These are phyloP conservation scores for Ophioninae sp. DNA, from an alignment of 2,888 invertebrate species.

Conservation along the genomic window DNA sequence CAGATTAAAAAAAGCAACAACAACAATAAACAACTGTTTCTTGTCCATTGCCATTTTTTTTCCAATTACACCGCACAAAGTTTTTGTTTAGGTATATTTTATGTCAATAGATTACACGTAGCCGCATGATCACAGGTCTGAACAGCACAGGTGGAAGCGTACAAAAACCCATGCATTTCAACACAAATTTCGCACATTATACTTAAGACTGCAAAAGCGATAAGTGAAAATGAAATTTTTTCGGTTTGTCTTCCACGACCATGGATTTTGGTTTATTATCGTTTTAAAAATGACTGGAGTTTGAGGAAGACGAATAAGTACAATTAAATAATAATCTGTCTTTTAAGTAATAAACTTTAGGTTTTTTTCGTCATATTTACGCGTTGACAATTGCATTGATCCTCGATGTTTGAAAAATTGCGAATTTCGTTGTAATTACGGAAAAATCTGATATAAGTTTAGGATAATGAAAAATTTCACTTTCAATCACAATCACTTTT, in stretches of 20 bases:
- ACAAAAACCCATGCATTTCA: constrained; percentile 53
- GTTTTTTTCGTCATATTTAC: background rate
- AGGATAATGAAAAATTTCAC: constrained; percentile 14
- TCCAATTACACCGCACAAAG: constrained; percentile 55
- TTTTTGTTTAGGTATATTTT: constrained; percentile 40
- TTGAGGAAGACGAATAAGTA: no score
- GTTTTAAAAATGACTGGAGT: background rate
- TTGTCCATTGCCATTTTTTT: constrained; percentile 55
- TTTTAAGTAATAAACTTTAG: background rate
- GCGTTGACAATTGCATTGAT: background rate
- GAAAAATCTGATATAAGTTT: background rate
- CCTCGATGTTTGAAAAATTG: background rate
- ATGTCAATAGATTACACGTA: constrained; percentile 67
- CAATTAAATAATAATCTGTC: background rate
- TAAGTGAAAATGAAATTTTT: constrained; percentile 39
- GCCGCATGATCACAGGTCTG: constrained; percentile 78
- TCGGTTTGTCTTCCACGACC: background rate
- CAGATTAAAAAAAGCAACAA: constrained; percentile 24
- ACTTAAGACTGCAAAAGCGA: constrained; percentile 35
- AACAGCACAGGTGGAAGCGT: constrained; percentile 75
- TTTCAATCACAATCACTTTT: constrained; percentile 28
- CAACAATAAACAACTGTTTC: constrained; percentile 31
- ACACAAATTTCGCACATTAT: constrained; percentile 62
- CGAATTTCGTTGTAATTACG: background rate
- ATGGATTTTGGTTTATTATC: constrained; percentile 27